Evolutionary conservation across 1,140 invertebrate species (phyloP), one percentile per base, ranked within the genome.

Genomic region (Eumeta japonica): DNA sequence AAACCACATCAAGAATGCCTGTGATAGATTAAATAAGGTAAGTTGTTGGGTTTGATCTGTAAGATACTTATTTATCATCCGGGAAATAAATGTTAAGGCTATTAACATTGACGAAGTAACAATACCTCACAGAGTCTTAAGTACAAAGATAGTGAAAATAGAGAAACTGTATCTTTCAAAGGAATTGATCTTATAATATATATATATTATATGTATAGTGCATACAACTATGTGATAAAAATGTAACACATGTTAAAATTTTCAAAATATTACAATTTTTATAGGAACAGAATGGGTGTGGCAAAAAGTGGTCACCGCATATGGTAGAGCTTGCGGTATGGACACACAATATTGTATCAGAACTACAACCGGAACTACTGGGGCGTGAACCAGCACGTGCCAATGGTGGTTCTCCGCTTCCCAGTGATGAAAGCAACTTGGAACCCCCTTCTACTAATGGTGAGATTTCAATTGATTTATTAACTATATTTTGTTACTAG

Each of bases 311-410:
- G 89, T 90, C 82, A 39, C 86, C 89, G n/a, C 90, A 92, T 70
- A 80, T 81, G 60, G 89, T 96, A 15, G 92, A 96, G 68, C 62
- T 94, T 48, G 89, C 92, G 3, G 62, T 96, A 28, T 96, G 91
- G 91, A 88, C 90, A 38, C 90, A 94, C 70, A 91, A 88, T 59
- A 83, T 94, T 17, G 83, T 89, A 30, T 84, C 85, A 27, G 89
- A 94, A 48, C 61, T 90, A 46, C 87, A 90, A 62, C 89, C 90
- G 16, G 84, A 90, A 55, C 71, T 94, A 37, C 75, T 94, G 12
- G 85, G 89, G 43, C 82, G 84, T 45, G 87, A 90, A 66, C 90
- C 86, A 2, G 52, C 55, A 18, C 62, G 62, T 3, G 47, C 60
- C n/a, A 73, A 72, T 34, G 65, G 72, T 9, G 67, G 60, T 20